Conservation (phyloP, 2,797 vertebrate genomes). For the Ispidina lecontei region DNA sequence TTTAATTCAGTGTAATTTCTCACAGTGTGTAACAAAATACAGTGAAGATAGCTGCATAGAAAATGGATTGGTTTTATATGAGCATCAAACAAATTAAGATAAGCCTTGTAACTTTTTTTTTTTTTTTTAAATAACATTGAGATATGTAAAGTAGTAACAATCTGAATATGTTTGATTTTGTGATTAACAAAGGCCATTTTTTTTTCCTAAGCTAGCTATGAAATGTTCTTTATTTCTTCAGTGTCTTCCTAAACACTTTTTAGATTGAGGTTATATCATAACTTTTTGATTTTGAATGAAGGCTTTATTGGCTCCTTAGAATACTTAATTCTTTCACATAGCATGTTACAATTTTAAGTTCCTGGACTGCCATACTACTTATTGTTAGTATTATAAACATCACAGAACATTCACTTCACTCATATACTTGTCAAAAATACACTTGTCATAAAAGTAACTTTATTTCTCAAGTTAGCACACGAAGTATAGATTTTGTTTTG, state of each 20-base stretch:
- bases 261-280: background rate
- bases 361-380: background rate
- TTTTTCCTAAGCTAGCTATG: background rate
- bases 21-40: background rate
- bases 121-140: background rate
- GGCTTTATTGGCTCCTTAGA: background rate
- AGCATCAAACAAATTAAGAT: background rate
- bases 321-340: background rate
- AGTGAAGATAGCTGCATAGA: background rate
- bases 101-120: background rate
- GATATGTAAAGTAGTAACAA: background rate
- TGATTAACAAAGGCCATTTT: background rate
- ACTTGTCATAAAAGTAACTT: background rate
- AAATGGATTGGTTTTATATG: background rate
- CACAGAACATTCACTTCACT: background rate
- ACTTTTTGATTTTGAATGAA: background rate
- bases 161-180: background rate
- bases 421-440: background rate
- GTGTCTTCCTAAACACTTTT: background rate
- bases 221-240: background rate
- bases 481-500: background rate
- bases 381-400: background rate
- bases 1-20: background rate
- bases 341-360: background rate
- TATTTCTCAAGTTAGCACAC: background rate